Base-by-base conservation (phyloP, 2,888 invertebrate species). In the Epinotia nisella region DNA sequence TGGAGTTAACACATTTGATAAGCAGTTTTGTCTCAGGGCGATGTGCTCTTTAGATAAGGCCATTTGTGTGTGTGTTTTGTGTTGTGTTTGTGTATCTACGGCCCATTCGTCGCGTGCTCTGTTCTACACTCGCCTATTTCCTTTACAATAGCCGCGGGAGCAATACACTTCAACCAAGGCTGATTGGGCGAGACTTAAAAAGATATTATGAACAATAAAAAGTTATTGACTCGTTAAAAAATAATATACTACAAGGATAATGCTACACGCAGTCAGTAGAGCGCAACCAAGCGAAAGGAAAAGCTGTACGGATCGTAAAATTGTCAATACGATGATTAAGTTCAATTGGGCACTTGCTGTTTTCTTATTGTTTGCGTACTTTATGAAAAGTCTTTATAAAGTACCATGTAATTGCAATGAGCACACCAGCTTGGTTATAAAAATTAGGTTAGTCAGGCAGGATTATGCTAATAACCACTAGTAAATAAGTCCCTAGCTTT, bases 41-140 rank as follows among this genome's bases (percentile, higher is more conserved):
- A 71, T 71, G 71, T 71, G 60, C 71, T 53, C 60, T 60, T 61
- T 67, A 61, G 71, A 71, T 67, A 67, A 61, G 51, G 51, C 15
- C 35, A 49, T 19, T 19, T 69, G 21, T 60, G 35, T 7, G 35
- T 35, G 35, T 35, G 35, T 53, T 13, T 19, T 35, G 51, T 51
- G 21, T 29, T 11, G 2, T 39, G 35, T 35, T 10, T 59, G 35
- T 11, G 19, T 59, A 17, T 17, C 3, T 29, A 24, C 1, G 58
- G 24, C 21, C 56, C 4, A 55, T 39, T 65, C 53, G 65, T 53
- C 21, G 19, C 19, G 53, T 29, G 51, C 15, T 49, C 17, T 11
- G 3, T 10, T 39, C 55, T 4, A 21, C 24, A 39, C 55, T 19
- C 21, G 19, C n/a, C 21, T 66, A 55, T 41, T 66, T 21, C 21